Percentiles rank a stretch among this genome's conserved stretches.
phyloP scores from a whole-genome alignment of 2,888 invertebrate species.

The Drosophila barbarae region DNA sequence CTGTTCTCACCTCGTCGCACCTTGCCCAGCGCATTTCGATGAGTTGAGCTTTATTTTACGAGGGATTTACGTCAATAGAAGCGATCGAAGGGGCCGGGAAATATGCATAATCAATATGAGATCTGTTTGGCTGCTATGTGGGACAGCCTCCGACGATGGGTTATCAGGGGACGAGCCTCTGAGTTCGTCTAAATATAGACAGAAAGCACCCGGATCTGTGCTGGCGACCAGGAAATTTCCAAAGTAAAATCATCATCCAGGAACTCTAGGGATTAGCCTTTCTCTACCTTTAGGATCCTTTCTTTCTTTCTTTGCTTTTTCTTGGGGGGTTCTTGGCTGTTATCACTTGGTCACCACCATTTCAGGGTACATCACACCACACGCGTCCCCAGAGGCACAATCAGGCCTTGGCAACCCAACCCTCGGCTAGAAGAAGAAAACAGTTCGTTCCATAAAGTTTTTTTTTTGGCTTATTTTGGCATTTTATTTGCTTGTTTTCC shows the following conservation, averaged over 20 bases:
- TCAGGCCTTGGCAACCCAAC: slow-evolving; percentile 65
- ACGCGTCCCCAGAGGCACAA: slow-evolving; percentile 23
- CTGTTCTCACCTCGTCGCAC: slow-evolving; percentile 22
- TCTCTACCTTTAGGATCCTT: background rate
- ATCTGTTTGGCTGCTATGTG: slow-evolving; percentile 13
- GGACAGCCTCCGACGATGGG: slow-evolving; percentile 6
- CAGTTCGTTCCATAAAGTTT: slow-evolving; percentile 18
- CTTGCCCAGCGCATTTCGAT: slow-evolving; percentile 43
- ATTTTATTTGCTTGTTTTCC: slow-evolving; percentile 63
- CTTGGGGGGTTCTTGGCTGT: background rate
- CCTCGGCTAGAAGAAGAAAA: slow-evolving; percentile 3
- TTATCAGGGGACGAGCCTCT: slow-evolving; percentile 52
- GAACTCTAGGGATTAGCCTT: background rate
- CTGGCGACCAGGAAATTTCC: slow-evolving; percentile 21
- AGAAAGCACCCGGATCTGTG: slow-evolving; percentile 33
- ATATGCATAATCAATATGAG: slow-evolving; percentile 26
- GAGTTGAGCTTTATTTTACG: slow-evolving; percentile 40
- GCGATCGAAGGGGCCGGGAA: slow-evolving; percentile 10
- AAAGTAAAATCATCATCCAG: background rate
- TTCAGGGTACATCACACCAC: slow-evolving; percentile 25
- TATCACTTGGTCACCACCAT: slow-evolving; percentile 20
- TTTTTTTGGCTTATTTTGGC: slow-evolving; percentile 28
- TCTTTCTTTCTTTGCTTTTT: too few relatives aligned
- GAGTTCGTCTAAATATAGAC: slow-evolving; percentile 55
- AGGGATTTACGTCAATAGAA: slow-evolving; percentile 55